Evolutionary conservation across 2,888 invertebrate genomes (phyloP).

Genomic region (Ferrisia virgata): DNA sequence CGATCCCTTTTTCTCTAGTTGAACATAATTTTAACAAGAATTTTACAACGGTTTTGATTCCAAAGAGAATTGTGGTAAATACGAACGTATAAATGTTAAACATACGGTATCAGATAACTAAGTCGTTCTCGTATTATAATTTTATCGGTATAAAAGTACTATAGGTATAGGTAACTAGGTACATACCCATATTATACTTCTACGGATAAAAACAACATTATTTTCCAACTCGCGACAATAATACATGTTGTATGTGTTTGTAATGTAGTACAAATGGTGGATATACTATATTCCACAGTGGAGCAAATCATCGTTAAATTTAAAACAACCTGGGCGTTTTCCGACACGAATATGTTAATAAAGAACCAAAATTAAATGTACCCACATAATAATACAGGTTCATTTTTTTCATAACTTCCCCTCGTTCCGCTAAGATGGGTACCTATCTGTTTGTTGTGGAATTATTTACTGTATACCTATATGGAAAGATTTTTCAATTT

Average conservation of each 20-base stretch:
- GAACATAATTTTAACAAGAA: not conserved
- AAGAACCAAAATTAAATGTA: not conserved
- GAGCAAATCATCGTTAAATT: not conserved
- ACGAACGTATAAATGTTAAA: not conserved
- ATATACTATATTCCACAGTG: not conserved
- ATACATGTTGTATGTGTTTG: too few relatives aligned
- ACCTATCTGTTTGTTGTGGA: too few relatives aligned
- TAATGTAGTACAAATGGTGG: too few relatives aligned
- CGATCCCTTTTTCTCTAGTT: not conserved
- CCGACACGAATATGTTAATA: not conserved
- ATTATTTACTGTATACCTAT: too few relatives aligned
- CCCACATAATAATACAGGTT: too few relatives aligned
- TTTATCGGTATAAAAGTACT: not conserved
- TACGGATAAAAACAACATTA: not conserved
- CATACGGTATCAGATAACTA: not conserved
- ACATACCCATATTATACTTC: not conserved
- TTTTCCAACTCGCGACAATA: not conserved
- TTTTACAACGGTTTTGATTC: not conserved
- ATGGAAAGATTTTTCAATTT: too few relatives aligned
- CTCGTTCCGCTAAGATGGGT: too few relatives aligned
- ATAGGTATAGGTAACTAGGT: too few relatives aligned
- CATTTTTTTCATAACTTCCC: too few relatives aligned
- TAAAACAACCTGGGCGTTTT: not conserved
- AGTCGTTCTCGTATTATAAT: not conserved
- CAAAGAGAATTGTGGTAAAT: not conserved